These are phyloP conservation scores for Meloidogyne hapla DNA, from an alignment of 1,140 invertebrate genomes.

Conservation along the genomic window DNA sequence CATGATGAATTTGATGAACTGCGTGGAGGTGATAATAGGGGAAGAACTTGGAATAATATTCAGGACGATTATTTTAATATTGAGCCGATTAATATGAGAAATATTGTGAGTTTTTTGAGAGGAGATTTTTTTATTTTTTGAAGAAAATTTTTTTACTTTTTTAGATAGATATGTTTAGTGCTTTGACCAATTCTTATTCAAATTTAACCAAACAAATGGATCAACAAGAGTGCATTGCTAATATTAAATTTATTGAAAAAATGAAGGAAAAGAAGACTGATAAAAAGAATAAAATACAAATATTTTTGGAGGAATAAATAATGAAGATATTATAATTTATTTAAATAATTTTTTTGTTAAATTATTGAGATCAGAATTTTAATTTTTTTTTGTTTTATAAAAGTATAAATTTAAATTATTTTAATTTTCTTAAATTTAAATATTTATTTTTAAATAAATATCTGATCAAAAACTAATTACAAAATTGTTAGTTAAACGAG, in stretches of 20 bases:
- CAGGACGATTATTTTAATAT: constrained; percentile 36
- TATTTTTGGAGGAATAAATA: not conserved
- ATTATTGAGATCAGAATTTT: no score
- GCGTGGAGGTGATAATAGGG: not conserved
- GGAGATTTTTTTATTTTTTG: no score
- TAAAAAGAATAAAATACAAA: not conserved
- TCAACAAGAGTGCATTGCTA: not conserved
- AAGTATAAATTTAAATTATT: no score
- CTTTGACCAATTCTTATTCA: not conserved
- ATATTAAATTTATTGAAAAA: not conserved
- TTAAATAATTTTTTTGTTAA: not conserved
- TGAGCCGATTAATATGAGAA: constrained; percentile 26
- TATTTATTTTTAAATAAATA: no score
- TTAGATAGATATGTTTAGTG: not conserved
- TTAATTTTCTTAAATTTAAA: no score
- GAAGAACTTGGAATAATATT: constrained; percentile 28
- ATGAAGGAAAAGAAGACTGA: not conserved
- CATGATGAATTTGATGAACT: not conserved
- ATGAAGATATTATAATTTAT: not conserved
- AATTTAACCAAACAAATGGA: not conserved
- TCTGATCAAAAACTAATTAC: no score
- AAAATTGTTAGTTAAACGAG: no score
- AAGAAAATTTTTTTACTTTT: no score
- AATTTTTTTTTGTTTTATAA: no score
- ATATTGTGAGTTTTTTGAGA: constrained; percentile 33